Evolutionary conservation across 2,797 vertebrate species (phyloP), one percentile per base, ranked within the genome.

Genomic region (Sarcoramphus papa): DNA sequence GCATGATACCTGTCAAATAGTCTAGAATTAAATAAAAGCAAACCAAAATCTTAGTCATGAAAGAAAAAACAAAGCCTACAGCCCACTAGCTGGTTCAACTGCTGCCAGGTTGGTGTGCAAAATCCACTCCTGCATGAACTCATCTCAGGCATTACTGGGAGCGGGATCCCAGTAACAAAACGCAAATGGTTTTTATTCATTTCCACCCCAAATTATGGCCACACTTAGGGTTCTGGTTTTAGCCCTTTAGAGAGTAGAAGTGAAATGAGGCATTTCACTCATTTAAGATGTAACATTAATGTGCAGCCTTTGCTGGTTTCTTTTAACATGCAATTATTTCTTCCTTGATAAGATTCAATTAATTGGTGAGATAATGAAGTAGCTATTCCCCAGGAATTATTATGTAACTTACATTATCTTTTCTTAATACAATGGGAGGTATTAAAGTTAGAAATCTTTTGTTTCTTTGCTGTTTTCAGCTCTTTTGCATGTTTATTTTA

Each of bases 361-460:
- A 87, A 76, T 82, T 76, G 47, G 51, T 79, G 63, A 87, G 74
- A 89, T 89, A 91, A 92, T 92, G 77, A 96, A 87, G 65, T 47
- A 88, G 40, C 43, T 91, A 69, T 72, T 94, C 53, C 62, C 57
- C 27, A 54, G 85, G 30, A 95, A 90, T 85, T 92, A 33, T 88
- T 88, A 69, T 54, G 35, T 82, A 95, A 93, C 47, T 82, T 88
- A 43, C 6, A 68, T 93, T 93, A 65, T 62, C 53, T 84, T 80
- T 10, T 64, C 56, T 78, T 86, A 78, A 78, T 78, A 65, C 15
- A 95, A 54, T 35, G 33, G 18, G 24, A 86, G 54, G 65, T 50
- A 64, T 6, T 35, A 43, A 57, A 72, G 9, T 47, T 56, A 56
- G 17, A 64, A 86, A 60, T 22, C 23, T 63, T 70, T 73, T 50